Base-by-base conservation (phyloP, 2,113 vertebrate species). In the Vulpes lagopus region DNA sequence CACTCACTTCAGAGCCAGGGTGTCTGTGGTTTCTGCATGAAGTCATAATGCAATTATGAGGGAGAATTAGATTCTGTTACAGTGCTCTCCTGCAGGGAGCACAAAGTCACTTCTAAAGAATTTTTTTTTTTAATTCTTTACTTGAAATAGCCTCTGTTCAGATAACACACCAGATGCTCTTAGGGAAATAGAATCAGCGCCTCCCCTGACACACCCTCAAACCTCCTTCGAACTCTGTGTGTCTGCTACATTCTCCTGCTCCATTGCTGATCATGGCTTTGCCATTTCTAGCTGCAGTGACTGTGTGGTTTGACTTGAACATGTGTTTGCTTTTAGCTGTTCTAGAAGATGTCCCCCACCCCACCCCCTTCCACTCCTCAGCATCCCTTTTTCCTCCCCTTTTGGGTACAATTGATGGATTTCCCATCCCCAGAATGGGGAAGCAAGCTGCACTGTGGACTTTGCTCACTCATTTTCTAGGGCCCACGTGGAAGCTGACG, bases 261-360 rank as follows among this genome's bases (percentile, higher is more conserved):
- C 97, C 92, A 57, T 96, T 92, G 98, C 98, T 98, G 98, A 97
- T 94, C 97, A 23, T 98, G 98, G 97, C 94, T 97, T 98, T 98
- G 96, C 97, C 97, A 92, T 98, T 73, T 98, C 98, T 98, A 98
- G 98, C 98, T 96, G 94, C 98, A 98, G 97, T 94, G 95, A 98
- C 98, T 97, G 88, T 98, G 97, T 93, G 97, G 98, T 98, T 98
- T 98, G 96, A 98, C 98, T 97, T 94, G 97, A 98, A 98, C 97
- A 67, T 98, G 97, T 98, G 98, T 97, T 96, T 98, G 98, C 98
- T 98, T 98, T 98, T 93, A 98, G 96, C 96, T 81, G 98, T 98
- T 98, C 98, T 96, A 98, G 93, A 98, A 97, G 84, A 94, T 98
- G 96, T 89, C 32, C 71, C 71, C 32, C 67, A 43, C 32, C 32